Evolutionary conservation across 1,140 invertebrate species (phyloP).

Genomic region (Venturia canescens): DNA sequence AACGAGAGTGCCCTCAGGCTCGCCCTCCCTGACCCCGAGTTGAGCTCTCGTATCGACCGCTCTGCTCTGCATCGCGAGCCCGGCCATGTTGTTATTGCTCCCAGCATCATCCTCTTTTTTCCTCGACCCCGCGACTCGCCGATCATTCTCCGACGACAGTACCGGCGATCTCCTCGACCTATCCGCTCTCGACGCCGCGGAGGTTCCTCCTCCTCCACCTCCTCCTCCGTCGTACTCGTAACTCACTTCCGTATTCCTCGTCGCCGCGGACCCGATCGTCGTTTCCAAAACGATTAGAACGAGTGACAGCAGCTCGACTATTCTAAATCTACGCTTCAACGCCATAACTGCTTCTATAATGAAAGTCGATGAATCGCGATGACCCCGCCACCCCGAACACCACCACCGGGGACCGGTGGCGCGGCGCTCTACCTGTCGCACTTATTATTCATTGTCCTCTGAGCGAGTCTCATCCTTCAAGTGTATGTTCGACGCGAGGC

Average conservation of each 20-base stretch:
- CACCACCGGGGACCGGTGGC: not conserved
- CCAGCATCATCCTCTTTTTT: slow-evolving; percentile 67
- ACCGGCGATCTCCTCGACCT: slow-evolving; percentile 55
- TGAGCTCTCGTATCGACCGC: slow-evolving; percentile 91
- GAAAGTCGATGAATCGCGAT: no score
- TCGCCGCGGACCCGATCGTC: not conserved
- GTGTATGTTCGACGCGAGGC: slow-evolving; percentile 23
- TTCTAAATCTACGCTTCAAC: slow-evolving; percentile 61
- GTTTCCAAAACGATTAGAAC: slow-evolving; percentile 55
- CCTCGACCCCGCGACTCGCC: slow-evolving; percentile 65
- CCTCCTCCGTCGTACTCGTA: slow-evolving; percentile 12
- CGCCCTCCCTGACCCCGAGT: slow-evolving; percentile 89
- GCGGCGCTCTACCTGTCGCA: slow-evolving; percentile 68
- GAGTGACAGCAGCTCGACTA: slow-evolving; percentile 69
- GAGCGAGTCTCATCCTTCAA: slow-evolving; percentile 53
- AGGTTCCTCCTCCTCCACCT: not conserved
- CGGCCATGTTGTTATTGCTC: slow-evolving; percentile 63
- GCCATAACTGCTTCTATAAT: slow-evolving; percentile 57
- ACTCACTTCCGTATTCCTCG: not conserved
- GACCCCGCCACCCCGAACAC: slow-evolving; percentile 4
- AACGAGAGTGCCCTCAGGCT: slow-evolving; percentile 88
- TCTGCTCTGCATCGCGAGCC: slow-evolving; percentile 87
- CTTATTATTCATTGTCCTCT: slow-evolving; percentile 69
- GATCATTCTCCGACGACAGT: slow-evolving; percentile 58
- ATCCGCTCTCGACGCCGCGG: no score